Percentiles rank a stretch among this genome's conserved stretches.
Conservation (phyloP, 2,797 vertebrate species). For the Okamejei kenojei region DNA sequence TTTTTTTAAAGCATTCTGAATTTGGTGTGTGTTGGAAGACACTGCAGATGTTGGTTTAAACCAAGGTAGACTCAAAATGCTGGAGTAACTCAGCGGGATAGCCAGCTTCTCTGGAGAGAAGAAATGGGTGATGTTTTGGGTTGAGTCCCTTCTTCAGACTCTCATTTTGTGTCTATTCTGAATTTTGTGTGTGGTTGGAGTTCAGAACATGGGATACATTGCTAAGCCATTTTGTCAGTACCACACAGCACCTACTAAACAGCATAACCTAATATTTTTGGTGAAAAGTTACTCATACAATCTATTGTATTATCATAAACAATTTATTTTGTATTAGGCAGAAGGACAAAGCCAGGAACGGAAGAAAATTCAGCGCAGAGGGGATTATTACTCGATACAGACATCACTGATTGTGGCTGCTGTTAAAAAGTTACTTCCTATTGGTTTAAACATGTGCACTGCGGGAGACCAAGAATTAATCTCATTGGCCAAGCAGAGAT, state of each 20-base stretch:
- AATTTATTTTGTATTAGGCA: constrained; percentile 60
- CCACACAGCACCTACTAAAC: not conserved
- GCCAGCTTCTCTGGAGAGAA: too few species aligned
- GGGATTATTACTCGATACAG: constrained; percentile 94
- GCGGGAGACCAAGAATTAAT: constrained; percentile 97
- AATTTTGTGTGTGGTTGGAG: not conserved
- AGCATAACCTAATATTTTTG: not conserved
- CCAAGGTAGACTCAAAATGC: too few species aligned
- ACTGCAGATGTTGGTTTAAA: too few species aligned
- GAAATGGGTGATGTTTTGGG: too few species aligned
- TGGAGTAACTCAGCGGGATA: too few species aligned
- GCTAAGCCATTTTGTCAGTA: not conserved
- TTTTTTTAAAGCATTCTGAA: not conserved
- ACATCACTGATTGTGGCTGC: constrained; percentile 94
- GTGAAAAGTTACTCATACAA: not conserved
- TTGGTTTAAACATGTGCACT: constrained; percentile 96
- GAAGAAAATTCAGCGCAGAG: constrained; percentile 86
- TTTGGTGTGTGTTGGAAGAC: not conserved
- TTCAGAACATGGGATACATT: not conserved
- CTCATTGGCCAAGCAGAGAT: constrained; percentile 83
- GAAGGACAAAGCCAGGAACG: constrained; percentile 95
- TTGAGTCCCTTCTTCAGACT: too few species aligned
- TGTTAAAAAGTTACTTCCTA: constrained; percentile 98
- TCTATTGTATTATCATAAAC: not conserved
- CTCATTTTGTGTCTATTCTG: too few species aligned